A percentile compares a stretch with the other conserved stretches of the same genome.
These are phyloP conservation scores for Platerodrilus igneus DNA, from an alignment of 2,888 invertebrate species.

Conservation along the genomic window DNA sequence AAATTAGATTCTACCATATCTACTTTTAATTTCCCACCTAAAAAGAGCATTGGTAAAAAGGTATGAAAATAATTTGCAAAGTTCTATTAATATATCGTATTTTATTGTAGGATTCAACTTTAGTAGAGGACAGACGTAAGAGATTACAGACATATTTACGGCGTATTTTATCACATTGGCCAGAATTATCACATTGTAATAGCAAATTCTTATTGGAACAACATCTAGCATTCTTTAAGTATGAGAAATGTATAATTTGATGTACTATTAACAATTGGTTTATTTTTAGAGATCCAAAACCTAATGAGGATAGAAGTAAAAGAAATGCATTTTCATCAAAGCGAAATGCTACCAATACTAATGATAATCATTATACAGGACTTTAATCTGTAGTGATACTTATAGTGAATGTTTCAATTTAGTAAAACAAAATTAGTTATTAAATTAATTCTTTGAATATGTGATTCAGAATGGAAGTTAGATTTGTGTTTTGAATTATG, in stretches of 20 bases:
- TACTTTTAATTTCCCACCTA: constrained; percentile 88
- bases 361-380: constrained; percentile 44
- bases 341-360: constrained; percentile 30
- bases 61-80: constrained; percentile 54
- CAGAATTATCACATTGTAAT: constrained; percentile 71
- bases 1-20: constrained; percentile 76
- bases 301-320: constrained; percentile 32
- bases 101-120: constrained; percentile 61
- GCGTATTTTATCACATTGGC: constrained; percentile 73
- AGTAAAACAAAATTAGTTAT: too few species aligned
- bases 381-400: too few species aligned
- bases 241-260: constrained; percentile 37
- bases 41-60: constrained; percentile 90
- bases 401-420: too few species aligned
- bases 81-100: neutral
- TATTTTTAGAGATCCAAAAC: constrained; percentile 41
- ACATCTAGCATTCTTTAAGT: constrained; percentile 86
- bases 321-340: constrained; percentile 35
- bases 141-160: constrained; percentile 84
- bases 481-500: too few species aligned
- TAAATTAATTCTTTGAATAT: too few species aligned
- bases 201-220: constrained; percentile 73
- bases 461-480: too few species aligned
- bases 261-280: too few species aligned
- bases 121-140: constrained; percentile 84